Conservation (phyloP, 2,888 invertebrate species). For the Calliscelio sp. region DNA sequence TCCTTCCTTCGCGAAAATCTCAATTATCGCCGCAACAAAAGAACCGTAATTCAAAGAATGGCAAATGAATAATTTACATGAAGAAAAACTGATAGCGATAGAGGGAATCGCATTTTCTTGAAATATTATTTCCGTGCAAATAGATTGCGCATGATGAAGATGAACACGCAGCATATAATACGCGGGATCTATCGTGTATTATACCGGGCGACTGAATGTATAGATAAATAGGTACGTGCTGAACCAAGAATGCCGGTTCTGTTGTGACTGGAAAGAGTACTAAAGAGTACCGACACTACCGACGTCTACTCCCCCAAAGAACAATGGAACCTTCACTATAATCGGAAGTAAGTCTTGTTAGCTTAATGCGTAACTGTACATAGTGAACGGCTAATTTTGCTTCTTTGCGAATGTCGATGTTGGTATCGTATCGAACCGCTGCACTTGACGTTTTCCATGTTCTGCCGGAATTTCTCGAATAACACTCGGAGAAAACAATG, state of each 20-base stretch:
- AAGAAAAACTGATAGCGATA: constrained; percentile 47
- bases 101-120: constrained; percentile 55
- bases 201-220: constrained; percentile 81
- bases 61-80: constrained; percentile 64
- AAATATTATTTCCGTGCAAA: constrained; percentile 63
- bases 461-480: constrained; percentile 68
- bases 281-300: constrained; percentile 78
- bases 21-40: constrained; percentile 36
- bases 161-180: constrained; percentile 79
- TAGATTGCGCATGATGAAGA: constrained; percentile 72
- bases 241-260: constrained; percentile 76
- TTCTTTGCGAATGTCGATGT: constrained; percentile 74
- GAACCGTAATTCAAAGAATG: constrained; percentile 44
- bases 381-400: constrained; percentile 82
- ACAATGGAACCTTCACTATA: constrained; percentile 81
- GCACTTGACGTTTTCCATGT: constrained; percentile 67
- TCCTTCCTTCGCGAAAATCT: no score
- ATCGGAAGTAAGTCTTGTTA: constrained; percentile 85
- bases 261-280: constrained; percentile 72
- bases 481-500: constrained; percentile 62
- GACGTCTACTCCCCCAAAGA: constrained; percentile 77
- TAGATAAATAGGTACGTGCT: constrained; percentile 82
- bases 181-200: constrained; percentile 82
- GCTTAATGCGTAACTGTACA: constrained; percentile 84
- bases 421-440: constrained; percentile 63